phyloP scores from a whole-genome alignment of 2,888 invertebrate species.

The Acrocyrtus sp. region DNA sequence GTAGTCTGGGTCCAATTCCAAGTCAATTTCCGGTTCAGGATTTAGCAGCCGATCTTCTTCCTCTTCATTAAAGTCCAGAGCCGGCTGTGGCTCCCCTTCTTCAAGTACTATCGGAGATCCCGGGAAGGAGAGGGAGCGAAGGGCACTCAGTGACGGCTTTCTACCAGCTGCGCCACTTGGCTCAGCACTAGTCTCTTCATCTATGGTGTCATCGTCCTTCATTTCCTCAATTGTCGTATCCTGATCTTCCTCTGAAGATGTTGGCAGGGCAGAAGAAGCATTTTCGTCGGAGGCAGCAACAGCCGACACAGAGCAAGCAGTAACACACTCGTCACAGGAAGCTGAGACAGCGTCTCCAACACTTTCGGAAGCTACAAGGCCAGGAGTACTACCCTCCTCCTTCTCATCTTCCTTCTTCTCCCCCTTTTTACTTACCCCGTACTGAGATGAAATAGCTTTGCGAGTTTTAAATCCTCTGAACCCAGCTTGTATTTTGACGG shows the following conservation, averaged over 20 bases:
- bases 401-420: not conserved
- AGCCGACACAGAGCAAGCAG: too few species aligned
- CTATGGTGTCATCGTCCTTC: too few species aligned
- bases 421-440: conserved; percentile 45
- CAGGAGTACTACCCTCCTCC: not conserved
- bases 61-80: conserved; percentile 8
- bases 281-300: too few species aligned
- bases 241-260: not conserved
- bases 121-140: conserved; percentile 54
- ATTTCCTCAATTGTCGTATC: too few species aligned
- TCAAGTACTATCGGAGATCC: conserved; percentile 7
- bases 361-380: not conserved
- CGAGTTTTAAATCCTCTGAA: conserved; percentile 55
- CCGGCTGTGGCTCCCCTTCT: not conserved
- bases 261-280: conserved; percentile 5
- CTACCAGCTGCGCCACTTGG: conserved; percentile 7
- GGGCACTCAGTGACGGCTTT: conserved; percentile 5
- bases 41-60: conserved; percentile 7
- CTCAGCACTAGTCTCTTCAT: not conserved
- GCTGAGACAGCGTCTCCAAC: conserved; percentile 3
- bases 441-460: conserved; percentile 22
- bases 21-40: conserved; percentile 36
- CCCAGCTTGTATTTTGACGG: conserved; percentile 51
- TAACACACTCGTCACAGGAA: not conserved
- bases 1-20: conserved; percentile 56